Conservation (phyloP, 23 tunicate genomes). For the Diplosoma virens region DNA sequence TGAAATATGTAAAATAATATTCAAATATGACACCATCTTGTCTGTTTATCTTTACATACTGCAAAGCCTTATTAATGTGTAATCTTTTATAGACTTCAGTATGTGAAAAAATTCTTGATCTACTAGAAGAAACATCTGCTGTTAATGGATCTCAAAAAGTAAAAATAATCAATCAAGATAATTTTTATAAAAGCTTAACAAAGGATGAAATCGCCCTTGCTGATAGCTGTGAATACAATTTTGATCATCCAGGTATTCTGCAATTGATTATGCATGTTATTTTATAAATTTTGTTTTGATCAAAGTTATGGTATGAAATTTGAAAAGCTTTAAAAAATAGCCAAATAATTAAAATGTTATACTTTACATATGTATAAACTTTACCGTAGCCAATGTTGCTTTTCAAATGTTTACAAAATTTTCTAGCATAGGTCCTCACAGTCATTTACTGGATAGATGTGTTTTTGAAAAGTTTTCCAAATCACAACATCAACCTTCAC, state of each 20-base stretch:
- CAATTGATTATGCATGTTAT: background rate
- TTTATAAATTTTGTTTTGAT: background rate
- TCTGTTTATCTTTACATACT: background rate
- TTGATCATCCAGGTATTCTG: constrained; percentile 99
- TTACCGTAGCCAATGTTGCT: too few species aligned
- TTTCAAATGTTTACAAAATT: too few species aligned
- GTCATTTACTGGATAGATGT: too few species aligned
- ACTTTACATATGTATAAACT: too few species aligned
- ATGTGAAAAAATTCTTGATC: constrained; percentile 77
- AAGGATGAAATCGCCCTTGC: constrained; percentile 70
- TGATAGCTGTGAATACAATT: constrained; percentile 79
- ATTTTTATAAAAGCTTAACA: constrained; percentile 69
- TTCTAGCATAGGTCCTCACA: too few species aligned
- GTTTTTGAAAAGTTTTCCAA: too few species aligned
- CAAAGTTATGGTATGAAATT: background rate
- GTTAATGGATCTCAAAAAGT: constrained; percentile 60
- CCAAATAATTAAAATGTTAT: too few species aligned
- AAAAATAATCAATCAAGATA: constrained; percentile 88
- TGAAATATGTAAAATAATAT: too few species aligned
- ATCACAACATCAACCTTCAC: too few species aligned
- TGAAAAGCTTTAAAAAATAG: too few species aligned
- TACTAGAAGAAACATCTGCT: constrained; percentile 50
- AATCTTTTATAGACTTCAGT: constrained; percentile 74
- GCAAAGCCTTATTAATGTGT: background rate
- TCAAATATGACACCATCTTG: background rate